Conservation (phyloP, 2,888 invertebrate species). For the Nemurella pictetii region DNA sequence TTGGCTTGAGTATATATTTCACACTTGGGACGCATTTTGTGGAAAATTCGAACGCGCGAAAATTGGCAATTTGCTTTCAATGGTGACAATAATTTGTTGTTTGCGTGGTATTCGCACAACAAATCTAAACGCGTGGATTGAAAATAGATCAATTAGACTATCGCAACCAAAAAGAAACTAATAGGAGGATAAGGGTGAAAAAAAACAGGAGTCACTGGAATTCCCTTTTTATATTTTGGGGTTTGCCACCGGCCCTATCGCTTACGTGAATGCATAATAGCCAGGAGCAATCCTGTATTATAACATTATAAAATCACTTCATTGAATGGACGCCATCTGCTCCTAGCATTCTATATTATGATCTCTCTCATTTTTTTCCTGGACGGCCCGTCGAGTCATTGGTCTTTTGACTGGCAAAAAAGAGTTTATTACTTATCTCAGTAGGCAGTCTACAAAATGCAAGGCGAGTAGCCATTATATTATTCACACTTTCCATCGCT, state of each 20-base stretch:
- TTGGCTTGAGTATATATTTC: neutral
- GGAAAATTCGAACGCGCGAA: neutral
- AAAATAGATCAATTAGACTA: neutral
- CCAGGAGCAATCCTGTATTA: neutral
- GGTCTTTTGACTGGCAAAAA: slow-evolving; percentile 25
- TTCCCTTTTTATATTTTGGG: neutral
- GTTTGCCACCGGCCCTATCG: neutral
- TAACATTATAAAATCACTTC: neutral
- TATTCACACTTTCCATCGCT: neutral
- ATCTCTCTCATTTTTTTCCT: slow-evolving; percentile 12
- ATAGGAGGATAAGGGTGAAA: too few relatives aligned
- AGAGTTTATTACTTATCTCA: slow-evolving; percentile 26
- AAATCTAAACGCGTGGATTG: neutral
- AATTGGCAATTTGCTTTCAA: neutral
- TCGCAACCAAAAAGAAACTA: neutral
- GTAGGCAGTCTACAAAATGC: neutral
- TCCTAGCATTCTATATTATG: neutral
- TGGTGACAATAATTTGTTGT: neutral
- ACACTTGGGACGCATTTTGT: neutral
- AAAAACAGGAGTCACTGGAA: neutral
- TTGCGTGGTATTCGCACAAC: neutral
- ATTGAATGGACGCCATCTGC: slow-evolving; percentile 26
- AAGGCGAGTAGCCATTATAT: neutral
- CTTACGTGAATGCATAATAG: neutral
- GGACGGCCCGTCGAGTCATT: slow-evolving; percentile 11